Conservation (phyloP, 2,797 vertebrate species). For the Silurus aristotelis region DNA sequence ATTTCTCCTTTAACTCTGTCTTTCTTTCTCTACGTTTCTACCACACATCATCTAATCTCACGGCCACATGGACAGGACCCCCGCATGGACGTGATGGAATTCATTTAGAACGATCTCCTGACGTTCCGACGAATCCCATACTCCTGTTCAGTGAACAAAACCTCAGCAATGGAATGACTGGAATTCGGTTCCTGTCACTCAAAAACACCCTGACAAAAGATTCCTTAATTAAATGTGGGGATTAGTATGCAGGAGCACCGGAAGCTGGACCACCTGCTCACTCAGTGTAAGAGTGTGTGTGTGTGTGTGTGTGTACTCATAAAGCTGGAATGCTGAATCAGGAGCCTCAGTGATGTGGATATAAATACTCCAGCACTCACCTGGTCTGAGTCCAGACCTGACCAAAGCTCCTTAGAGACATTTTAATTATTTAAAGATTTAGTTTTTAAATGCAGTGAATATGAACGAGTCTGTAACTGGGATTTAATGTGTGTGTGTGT, state of each 20-base stretch:
- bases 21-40: not conserved
- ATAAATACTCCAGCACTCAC: constrained; percentile 36
- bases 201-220: constrained; percentile 17
- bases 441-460: not conserved
- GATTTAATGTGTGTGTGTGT: too few species aligned
- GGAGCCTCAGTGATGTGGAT: constrained; percentile 27
- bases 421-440: not conserved
- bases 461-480: not conserved
- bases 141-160: constrained; percentile 20
- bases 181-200: constrained; percentile 39
- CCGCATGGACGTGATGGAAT: not conserved
- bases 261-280: constrained; percentile 46
- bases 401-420: not conserved
- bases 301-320: constrained; percentile 30
- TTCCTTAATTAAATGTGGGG: constrained; percentile 30
- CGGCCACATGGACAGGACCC: constrained; percentile 8
- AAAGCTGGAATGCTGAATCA: constrained; percentile 58
- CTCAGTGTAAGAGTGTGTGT: constrained; percentile 2
- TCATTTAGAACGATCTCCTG: not conserved
- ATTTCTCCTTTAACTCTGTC: too few species aligned
- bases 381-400: constrained; percentile 6
- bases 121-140: constrained; percentile 9
- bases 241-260: constrained; percentile 37
- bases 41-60: not conserved
- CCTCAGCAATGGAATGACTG: constrained; percentile 35